Conservation (phyloP, 2,888 invertebrate species). For the Dynastes tityus region DNA sequence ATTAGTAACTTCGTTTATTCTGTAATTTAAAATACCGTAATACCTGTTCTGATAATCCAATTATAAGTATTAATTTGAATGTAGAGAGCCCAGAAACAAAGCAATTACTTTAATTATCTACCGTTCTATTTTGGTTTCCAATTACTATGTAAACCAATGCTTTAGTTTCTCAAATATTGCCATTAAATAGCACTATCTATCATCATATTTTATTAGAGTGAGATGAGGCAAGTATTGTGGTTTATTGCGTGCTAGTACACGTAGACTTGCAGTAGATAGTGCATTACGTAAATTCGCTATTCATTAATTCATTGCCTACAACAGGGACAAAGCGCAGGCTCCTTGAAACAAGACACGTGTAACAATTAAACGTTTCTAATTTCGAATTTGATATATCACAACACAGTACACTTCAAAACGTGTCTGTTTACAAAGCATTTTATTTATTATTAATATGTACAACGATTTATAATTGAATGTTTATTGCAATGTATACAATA, state of each 20-base stretch:
- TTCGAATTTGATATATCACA: slow-evolving; percentile 8
- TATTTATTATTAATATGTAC: background rate
- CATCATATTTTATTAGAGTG: slow-evolving; percentile 14
- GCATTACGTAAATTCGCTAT: slow-evolving; percentile 29
- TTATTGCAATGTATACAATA: background rate
- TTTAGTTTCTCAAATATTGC: slow-evolving; percentile 23
- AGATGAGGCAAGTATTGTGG: slow-evolving; percentile 31
- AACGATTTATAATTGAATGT: background rate
- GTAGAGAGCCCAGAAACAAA: background rate
- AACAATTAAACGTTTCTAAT: slow-evolving; percentile 23
- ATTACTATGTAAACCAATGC: background rate
- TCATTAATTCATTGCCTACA: slow-evolving; percentile 21
- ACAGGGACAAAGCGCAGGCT: slow-evolving; percentile 22
- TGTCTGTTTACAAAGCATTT: background rate
- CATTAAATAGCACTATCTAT: slow-evolving; percentile 17
- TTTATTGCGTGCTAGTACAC: slow-evolving; percentile 26
- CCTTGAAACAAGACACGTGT: slow-evolving; percentile 41
- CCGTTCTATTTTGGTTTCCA: background rate
- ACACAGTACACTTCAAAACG: background rate
- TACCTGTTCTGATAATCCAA: too few species aligned
- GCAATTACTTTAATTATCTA: slow-evolving; percentile 24
- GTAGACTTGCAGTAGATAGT: slow-evolving; percentile 15
- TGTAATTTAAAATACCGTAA: too few species aligned
- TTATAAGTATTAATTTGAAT: too few species aligned
- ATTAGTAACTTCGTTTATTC: too few species aligned